These are phyloP conservation scores for Myiotriccus ornatus DNA, from an alignment of 2,797 vertebrate genomes.

Conservation along the genomic window DNA sequence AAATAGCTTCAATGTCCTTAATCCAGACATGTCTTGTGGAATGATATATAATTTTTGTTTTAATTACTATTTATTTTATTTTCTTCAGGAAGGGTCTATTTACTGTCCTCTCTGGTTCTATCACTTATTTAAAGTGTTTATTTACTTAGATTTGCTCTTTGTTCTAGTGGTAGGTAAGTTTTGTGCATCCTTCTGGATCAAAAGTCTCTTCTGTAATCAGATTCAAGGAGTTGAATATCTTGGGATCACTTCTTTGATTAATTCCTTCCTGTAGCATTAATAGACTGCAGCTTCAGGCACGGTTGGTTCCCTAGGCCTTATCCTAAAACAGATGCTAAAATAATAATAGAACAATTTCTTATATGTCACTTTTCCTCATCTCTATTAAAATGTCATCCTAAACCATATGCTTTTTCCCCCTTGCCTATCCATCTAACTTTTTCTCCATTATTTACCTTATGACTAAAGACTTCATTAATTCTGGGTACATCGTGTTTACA, in stretches of 20 bases:
- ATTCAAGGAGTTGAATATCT: not conserved
- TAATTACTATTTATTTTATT: not conserved
- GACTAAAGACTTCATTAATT: constrained; percentile 37
- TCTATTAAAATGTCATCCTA: constrained; percentile 17
- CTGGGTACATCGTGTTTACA: constrained; percentile 17
- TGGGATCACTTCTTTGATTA: not conserved
- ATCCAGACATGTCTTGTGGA: not conserved
- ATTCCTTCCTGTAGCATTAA: not conserved
- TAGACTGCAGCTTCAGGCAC: not conserved
- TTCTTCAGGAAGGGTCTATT: not conserved
- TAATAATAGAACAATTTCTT: not conserved
- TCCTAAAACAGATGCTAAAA: not conserved
- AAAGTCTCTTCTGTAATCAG: not conserved
- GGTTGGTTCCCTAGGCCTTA: not conserved
- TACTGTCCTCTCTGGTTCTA: no score
- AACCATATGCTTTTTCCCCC: not conserved
- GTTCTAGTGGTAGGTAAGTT: not conserved
- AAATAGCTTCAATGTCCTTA: not conserved
- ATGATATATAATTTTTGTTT: not conserved
- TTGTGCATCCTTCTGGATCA: not conserved
- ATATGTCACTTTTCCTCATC: not conserved
- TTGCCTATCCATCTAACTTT: not conserved
- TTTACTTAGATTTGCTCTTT: not conserved
- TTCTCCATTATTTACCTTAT: not conserved
- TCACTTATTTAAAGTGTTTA: not conserved